Conservation (phyloP, 2,888 invertebrate genomes). For the Rhagium mordax region DNA sequence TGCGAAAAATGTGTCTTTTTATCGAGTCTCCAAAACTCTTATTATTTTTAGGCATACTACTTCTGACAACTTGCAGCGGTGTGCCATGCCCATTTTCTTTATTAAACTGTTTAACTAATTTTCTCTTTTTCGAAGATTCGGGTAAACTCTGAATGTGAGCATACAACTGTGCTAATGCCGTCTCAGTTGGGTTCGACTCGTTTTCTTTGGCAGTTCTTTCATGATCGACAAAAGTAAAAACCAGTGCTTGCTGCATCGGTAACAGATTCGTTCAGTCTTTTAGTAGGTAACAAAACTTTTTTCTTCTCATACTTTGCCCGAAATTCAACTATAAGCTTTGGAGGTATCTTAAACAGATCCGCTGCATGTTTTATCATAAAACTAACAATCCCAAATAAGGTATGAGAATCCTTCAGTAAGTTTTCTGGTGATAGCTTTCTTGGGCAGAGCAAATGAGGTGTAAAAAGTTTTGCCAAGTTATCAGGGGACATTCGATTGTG, state of each 20-base stretch:
- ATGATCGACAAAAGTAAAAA: slow-evolving; percentile 93
- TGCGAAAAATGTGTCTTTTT: slow-evolving; percentile 88
- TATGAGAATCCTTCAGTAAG: slow-evolving; percentile 85
- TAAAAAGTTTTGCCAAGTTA: slow-evolving; percentile 91
- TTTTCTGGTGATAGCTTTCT: slow-evolving; percentile 89
- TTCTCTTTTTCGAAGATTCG: slow-evolving; percentile 88
- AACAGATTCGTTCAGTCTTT: slow-evolving; percentile 73
- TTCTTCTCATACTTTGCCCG: slow-evolving; percentile 81
- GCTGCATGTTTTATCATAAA: slow-evolving; percentile 87
- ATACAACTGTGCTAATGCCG: slow-evolving; percentile 90
- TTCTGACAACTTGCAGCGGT: slow-evolving; percentile 80
- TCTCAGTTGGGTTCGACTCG: slow-evolving; percentile 84
- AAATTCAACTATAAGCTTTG: slow-evolving; percentile 84
- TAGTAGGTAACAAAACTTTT: slow-evolving; percentile 74
- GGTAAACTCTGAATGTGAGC: slow-evolving; percentile 93
- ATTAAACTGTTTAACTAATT: slow-evolving; percentile 90
- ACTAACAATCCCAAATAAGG: slow-evolving; percentile 84
- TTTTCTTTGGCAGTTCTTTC: slow-evolving; percentile 84
- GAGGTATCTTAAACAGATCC: slow-evolving; percentile 83
- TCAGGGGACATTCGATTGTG: slow-evolving; percentile 92
- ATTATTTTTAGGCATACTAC: slow-evolving; percentile 74
- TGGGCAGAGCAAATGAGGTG: slow-evolving; percentile 92
- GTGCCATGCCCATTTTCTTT: slow-evolving; percentile 90
- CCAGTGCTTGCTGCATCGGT: slow-evolving; percentile 84
- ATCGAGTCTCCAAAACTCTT: slow-evolving; percentile 88